Percentiles rank a stretch among this genome's conserved stretches.
These are phyloP conservation scores for Pseudoips prasinana DNA, from an alignment of 2,888 invertebrate species.

Conservation along the genomic window DNA sequence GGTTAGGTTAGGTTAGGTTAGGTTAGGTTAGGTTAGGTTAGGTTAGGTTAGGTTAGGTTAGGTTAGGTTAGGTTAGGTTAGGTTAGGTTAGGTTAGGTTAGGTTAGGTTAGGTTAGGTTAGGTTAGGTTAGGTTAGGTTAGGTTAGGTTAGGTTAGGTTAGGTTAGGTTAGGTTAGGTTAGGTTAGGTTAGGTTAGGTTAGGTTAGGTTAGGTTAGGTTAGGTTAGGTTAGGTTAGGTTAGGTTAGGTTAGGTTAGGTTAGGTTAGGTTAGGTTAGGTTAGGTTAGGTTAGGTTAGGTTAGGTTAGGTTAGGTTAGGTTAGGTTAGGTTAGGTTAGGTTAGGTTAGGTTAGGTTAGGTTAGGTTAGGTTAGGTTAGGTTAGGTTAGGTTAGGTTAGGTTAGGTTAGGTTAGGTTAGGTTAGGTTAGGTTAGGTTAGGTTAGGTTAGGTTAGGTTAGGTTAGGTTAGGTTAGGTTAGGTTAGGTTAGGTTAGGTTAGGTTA, in stretches of 20 bases:
- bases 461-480: constrained; percentile 6
- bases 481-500: constrained; percentile 4
- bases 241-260: constrained; percentile 6
- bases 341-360: constrained; percentile 12
- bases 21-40: constrained; percentile 9
- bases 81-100: constrained; percentile 21
- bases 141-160: constrained; percentile 16
- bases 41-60: constrained; percentile 7
- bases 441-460: constrained; percentile 10
- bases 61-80: no score
- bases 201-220: constrained; percentile 23
- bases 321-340: constrained; percentile 18
- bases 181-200: constrained; percentile 24
- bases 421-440: constrained; percentile 12
- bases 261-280: constrained; percentile 13
- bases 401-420: constrained; percentile 11
- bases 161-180: constrained; percentile 9
- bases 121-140: constrained; percentile 27
- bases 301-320: constrained; percentile 22
- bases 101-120: constrained; percentile 18
- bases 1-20: constrained; percentile 11
- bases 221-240: constrained; percentile 15
- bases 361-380: constrained; percentile 11
- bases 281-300: constrained; percentile 13
- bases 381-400: constrained; percentile 12